Percentiles rank a stretch among this genome's conserved stretches.
Evolutionary conservation across 2,113 vertebrate genomes (phyloP).

Genomic region (Campylomormyrus tamandua): DNA sequence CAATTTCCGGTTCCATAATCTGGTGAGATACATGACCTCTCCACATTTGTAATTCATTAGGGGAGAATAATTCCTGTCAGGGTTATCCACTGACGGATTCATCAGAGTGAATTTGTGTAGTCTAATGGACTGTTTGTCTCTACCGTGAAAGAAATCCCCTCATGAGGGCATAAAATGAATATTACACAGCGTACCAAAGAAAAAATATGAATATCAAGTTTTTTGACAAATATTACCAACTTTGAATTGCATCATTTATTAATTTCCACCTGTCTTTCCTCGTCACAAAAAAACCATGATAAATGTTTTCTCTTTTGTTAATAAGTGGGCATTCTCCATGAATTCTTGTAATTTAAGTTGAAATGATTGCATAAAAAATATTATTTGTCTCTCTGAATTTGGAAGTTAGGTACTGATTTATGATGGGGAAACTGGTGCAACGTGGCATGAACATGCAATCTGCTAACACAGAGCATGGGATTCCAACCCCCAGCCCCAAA

Average conservation of each 20-base stretch:
- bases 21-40: constrained; percentile 66
- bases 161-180: constrained; percentile 44
- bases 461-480: neutral
- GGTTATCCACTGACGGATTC: constrained; percentile 58
- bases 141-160: constrained; percentile 43
- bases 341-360: neutral
- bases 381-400: neutral
- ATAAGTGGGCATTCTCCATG: neutral
- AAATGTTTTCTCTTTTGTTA: neutral
- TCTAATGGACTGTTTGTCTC: constrained; percentile 54
- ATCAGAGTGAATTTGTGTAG: constrained; percentile 68
- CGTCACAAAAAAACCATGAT: neutral
- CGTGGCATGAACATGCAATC: neutral
- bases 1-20: constrained; percentile 69
- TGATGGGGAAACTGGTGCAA: neutral
- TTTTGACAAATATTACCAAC: neutral
- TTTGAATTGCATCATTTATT: neutral
- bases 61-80: constrained; percentile 72
- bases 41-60: constrained; percentile 75
- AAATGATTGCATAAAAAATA: neutral
- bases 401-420: neutral
- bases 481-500: neutral
- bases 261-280: neutral
- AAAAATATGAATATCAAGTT: neutral
- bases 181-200: neutral